Evolutionary conservation across 2,888 invertebrate species (phyloP).

Genomic region (Apoda limacodes): DNA sequence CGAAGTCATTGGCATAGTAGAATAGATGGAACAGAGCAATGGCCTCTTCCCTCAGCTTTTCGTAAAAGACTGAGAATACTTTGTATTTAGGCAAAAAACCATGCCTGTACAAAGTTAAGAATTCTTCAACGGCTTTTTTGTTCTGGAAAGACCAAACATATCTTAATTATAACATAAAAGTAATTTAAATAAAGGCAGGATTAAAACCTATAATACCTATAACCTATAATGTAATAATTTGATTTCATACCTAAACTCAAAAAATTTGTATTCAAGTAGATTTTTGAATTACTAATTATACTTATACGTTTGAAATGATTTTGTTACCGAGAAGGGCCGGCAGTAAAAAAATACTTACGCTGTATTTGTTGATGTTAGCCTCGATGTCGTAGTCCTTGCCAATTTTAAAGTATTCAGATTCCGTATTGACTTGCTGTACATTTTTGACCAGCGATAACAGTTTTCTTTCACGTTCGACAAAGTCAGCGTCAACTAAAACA

Average conservation of each 20-base stretch:
- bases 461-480: conserved; percentile 37
- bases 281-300: neutral
- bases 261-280: neutral
- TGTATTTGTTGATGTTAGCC: conserved; percentile 44
- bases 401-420: conserved; percentile 43
- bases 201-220: no score
- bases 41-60: conserved; percentile 55
- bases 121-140: conserved; percentile 50
- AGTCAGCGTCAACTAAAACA: conserved; percentile 21
- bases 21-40: conserved; percentile 67
- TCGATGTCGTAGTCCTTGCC: conserved; percentile 43
- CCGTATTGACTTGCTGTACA: conserved; percentile 37
- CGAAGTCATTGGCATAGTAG: conserved; percentile 71
- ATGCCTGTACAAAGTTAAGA: conserved; percentile 42
- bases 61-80: conserved; percentile 62
- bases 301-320: neutral
- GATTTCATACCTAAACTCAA: no score
- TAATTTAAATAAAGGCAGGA: no score
- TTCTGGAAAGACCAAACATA: no score
- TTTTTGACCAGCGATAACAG: conserved; percentile 55
- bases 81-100: conserved; percentile 59
- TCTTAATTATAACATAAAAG: no score
- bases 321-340: no score
- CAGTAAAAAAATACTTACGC: conserved; percentile 29
- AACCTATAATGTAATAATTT: no score